These are phyloP conservation scores for Polia nebulosa DNA, from an alignment of 2,888 invertebrate species.

Conservation along the genomic window DNA sequence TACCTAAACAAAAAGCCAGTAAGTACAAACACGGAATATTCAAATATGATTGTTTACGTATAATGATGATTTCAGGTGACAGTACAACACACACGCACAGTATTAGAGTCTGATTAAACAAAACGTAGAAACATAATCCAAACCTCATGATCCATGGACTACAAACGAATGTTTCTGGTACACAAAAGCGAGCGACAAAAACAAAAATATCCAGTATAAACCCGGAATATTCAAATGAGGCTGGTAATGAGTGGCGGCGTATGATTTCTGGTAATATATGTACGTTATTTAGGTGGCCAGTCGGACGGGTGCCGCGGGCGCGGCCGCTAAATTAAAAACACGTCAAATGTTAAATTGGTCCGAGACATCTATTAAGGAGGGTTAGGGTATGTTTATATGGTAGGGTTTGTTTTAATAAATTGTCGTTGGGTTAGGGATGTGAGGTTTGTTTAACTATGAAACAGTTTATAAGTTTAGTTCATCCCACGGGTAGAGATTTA, in stretches of 20 bases:
- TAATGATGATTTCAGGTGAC: neutral
- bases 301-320: constrained; percentile 89
- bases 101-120: neutral
- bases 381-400: constrained; percentile 75
- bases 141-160: neutral
- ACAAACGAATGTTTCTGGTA: constrained; percentile 19
- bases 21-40: neutral
- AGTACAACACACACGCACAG: neutral
- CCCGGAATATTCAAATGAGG: constrained; percentile 83
- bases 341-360: constrained; percentile 91
- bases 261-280: constrained; percentile 87
- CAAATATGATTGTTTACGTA: neutral
- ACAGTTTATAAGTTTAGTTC: neutral
- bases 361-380: constrained; percentile 90
- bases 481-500: no score
- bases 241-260: constrained; percentile 85
- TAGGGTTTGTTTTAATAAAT: constrained; percentile 36
- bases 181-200: constrained; percentile 49
- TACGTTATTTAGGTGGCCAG: constrained; percentile 83
- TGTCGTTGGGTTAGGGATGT: neutral
- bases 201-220: constrained; percentile 61
- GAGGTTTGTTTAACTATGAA: neutral
- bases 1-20: no score
- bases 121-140: neutral
- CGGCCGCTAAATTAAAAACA: constrained; percentile 90